Conservation (phyloP, 2,888 invertebrate genomes). For the Ethmia dodecea region DNA sequence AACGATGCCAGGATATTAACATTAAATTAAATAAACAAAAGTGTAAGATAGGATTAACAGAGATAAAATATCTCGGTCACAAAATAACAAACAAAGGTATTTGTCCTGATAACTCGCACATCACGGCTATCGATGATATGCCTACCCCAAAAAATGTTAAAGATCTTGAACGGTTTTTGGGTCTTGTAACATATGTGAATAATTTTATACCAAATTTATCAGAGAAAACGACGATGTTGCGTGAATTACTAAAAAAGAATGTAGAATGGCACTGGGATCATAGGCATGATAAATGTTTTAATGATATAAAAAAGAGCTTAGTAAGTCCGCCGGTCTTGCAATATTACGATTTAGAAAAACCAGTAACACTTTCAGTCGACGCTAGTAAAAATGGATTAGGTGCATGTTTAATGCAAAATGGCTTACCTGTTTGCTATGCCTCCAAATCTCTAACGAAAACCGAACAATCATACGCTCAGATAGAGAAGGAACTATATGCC, state of each 20-base stretch:
- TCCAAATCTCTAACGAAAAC: slow-evolving; percentile 8
- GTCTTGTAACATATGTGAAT: slow-evolving; percentile 15
- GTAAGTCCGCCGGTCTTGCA: neutral
- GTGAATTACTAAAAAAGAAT: slow-evolving; percentile 11
- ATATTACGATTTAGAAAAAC: slow-evolving; percentile 1
- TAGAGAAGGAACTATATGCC: slow-evolving; percentile 9
- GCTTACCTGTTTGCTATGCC: slow-evolving; percentile 6
- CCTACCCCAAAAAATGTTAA: slow-evolving; percentile 6
- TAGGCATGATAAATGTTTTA: slow-evolving; percentile 1
- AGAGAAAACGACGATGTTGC: neutral
- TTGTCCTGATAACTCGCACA: slow-evolving; percentile 6
- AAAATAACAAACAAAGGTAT: slow-evolving; percentile 4
- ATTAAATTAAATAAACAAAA: slow-evolving; percentile 17
- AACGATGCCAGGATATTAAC: slow-evolving; percentile 11
- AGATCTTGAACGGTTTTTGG: slow-evolving; percentile 18
- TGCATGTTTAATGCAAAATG: slow-evolving; percentile 3
- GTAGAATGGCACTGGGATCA: slow-evolving; percentile 14
- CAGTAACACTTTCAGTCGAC: too few species aligned
- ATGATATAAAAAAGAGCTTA: neutral
- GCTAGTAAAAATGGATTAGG: slow-evolving; percentile 4
- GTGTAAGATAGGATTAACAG: slow-evolving; percentile 11
- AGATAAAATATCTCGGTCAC: too few species aligned
- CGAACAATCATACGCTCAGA: slow-evolving; percentile 6
- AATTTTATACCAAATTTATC: slow-evolving; percentile 18
- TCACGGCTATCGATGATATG: slow-evolving; percentile 12